phyloP scores from a whole-genome alignment of 2,797 vertebrate genomes.

The Gadopsis marmoratus region DNA sequence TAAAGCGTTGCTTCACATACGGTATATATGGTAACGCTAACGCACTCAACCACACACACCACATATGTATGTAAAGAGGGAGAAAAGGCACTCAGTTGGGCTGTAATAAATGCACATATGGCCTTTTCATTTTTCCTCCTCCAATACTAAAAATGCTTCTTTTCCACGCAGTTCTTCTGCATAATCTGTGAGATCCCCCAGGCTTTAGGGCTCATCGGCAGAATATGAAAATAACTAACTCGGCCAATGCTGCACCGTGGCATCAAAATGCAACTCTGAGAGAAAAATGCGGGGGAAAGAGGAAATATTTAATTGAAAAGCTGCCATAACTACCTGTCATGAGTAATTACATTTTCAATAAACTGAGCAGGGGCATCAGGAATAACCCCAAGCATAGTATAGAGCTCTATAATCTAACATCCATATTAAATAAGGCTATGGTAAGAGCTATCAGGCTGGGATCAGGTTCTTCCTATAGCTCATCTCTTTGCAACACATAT shows the following conservation, averaged over 20 bases:
- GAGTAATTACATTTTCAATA: conserved; percentile 51
- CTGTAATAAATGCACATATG: conserved; percentile 70
- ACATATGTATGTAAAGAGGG: conserved; percentile 31
- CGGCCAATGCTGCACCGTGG: conserved; percentile 33
- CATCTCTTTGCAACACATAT: conserved; percentile 38
- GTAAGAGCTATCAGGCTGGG: conserved; percentile 27
- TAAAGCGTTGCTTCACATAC: conserved; percentile 15
- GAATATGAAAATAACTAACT: conserved; percentile 75
- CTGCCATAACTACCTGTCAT: conserved; percentile 64
- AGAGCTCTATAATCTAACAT: conserved; percentile 38
- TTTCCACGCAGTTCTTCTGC: conserved; percentile 57
- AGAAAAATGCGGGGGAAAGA: conserved; percentile 28
- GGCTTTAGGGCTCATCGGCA: conserved; percentile 67
- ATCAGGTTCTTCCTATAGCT: conserved; percentile 36
- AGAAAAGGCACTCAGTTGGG: conserved; percentile 19
- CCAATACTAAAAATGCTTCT: conserved; percentile 54
- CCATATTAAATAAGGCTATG: conserved; percentile 28
- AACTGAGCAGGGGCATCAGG: conserved; percentile 42
- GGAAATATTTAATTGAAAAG: conserved; percentile 42
- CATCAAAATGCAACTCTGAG: conserved; percentile 48
- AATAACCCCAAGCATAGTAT: conserved; percentile 21
- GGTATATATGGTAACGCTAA: conserved; percentile 10
- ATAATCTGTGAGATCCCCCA: conserved; percentile 73
- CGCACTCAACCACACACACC: conserved; percentile 13
- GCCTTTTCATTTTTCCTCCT: conserved; percentile 57